Evolutionary conservation across 2,113 vertebrate genomes (phyloP).

Genomic region (Numenius arquata): DNA sequence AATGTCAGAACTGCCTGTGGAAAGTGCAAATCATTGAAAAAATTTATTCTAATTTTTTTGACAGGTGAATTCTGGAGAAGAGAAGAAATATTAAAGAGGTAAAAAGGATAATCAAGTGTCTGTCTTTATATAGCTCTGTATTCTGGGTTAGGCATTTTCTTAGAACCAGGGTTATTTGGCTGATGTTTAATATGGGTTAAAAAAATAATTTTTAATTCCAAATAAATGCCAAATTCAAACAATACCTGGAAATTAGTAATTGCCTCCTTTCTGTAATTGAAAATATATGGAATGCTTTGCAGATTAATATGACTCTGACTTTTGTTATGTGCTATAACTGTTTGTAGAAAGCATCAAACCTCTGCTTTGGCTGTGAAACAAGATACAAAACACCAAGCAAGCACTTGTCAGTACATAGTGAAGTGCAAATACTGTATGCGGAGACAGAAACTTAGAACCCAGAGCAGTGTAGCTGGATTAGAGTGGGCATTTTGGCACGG

Average conservation of each 20-base stretch:
- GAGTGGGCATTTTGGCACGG: background rate
- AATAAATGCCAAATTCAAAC: background rate
- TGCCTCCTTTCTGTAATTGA: background rate
- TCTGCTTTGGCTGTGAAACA: background rate
- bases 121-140: background rate
- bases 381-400: background rate
- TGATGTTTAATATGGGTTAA: background rate
- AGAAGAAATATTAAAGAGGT: background rate
- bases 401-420: background rate
- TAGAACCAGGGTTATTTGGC: background rate
- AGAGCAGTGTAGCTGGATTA: background rate
- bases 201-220: background rate
- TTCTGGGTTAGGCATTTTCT: background rate
- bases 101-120: background rate
- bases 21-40: slow-evolving; percentile 5
- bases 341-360: background rate
- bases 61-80: background rate
- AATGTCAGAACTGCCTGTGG: background rate
- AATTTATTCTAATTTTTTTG: slow-evolving; percentile 16
- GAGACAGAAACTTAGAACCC: no score
- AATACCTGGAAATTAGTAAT: background rate
- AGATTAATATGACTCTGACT: background rate
- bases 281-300: background rate
- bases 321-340: background rate
- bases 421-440: accelerated